A percentile compares a stretch with the other conserved stretches of the same genome.
Evolutionary conservation across 2,888 invertebrate genomes (phyloP).

Genomic region (Sarcophaga caerulescens): DNA sequence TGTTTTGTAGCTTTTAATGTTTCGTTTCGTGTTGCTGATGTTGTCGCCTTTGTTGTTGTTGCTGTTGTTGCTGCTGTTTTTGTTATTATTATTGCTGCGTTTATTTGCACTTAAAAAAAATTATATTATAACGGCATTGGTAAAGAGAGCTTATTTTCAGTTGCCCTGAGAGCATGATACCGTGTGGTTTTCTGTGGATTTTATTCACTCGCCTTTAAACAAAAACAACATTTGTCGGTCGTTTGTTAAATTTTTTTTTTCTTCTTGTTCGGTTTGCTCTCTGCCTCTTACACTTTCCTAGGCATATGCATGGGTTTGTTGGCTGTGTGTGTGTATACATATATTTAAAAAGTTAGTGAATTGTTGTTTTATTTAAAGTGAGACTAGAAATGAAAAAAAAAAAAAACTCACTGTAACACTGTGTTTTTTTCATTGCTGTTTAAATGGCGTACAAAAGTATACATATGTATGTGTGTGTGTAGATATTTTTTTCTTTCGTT

Average conservation of each 20-base stretch:
- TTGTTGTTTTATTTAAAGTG: not conserved
- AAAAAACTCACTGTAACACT: no score
- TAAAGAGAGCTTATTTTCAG: constrained; percentile 68
- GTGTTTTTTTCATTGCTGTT: not conserved
- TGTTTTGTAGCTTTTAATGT: not conserved
- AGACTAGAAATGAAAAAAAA: not conserved
- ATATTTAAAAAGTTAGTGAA: not conserved
- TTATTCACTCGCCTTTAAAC: constrained; percentile 59
- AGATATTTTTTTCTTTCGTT: constrained; percentile 26
- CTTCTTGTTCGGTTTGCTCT: not conserved
- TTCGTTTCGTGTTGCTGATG: constrained; percentile 1
- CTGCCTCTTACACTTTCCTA: constrained; percentile 41
- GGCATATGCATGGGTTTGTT: constrained; percentile 1
- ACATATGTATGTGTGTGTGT: not conserved
- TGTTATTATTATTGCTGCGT: constrained; percentile 50
- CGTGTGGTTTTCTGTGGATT: constrained; percentile 67
- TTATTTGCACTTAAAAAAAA: constrained; percentile 60
- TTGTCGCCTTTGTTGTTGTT: constrained; percentile 25
- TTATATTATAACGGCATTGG: constrained; percentile 67
- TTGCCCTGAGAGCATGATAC: constrained; percentile 68
- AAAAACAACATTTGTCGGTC: not conserved
- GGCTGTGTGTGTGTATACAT: not conserved
- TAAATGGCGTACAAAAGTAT: not conserved
- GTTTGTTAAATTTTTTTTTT: constrained; percentile 47
- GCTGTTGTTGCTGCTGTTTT: constrained; percentile 38